Conservation (phyloP, 1,140 invertebrate genomes). For the Agrilus planipennis region DNA sequence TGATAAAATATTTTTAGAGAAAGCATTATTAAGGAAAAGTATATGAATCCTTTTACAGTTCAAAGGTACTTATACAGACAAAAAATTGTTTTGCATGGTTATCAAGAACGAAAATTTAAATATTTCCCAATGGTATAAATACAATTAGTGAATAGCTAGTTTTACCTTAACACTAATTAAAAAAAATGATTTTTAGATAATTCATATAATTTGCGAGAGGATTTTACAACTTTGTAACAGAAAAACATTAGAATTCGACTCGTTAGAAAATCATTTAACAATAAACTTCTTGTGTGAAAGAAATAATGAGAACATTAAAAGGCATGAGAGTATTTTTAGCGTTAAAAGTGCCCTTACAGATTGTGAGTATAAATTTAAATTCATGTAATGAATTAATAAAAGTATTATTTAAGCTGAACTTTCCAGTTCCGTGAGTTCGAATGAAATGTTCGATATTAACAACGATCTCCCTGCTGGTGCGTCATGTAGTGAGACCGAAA, state of each 20-base stretch:
- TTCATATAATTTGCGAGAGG: conserved; percentile 65
- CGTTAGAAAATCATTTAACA: conserved; percentile 33
- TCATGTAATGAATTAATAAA: too few species aligned
- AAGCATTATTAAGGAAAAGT: conserved; percentile 39
- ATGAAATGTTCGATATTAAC: too few species aligned
- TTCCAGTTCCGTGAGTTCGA: too few species aligned
- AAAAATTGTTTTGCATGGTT: conserved; percentile 61
- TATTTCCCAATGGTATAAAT: conserved; percentile 62
- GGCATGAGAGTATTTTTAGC: conserved; percentile 26
- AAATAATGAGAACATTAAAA: conserved; percentile 15
- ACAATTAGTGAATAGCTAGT: neutral
- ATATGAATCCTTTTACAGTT: conserved; percentile 51
- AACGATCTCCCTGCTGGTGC: too few species aligned
- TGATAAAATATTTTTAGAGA: conserved; percentile 24
- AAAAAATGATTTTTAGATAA: conserved; percentile 57
- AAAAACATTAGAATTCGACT: conserved; percentile 34
- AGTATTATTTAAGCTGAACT: too few species aligned
- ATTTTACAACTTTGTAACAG: conserved; percentile 57
- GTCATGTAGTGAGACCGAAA: too few species aligned
- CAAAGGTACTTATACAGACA: conserved; percentile 62
- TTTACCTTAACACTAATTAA: too few species aligned
- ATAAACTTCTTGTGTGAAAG: conserved; percentile 34
- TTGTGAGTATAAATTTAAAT: conserved; percentile 15
- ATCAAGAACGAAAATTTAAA: conserved; percentile 64
- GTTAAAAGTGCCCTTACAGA: conserved; percentile 21